Base-by-base conservation (phyloP, 2,113 vertebrate genomes). In the Egretta garzetta region DNA sequence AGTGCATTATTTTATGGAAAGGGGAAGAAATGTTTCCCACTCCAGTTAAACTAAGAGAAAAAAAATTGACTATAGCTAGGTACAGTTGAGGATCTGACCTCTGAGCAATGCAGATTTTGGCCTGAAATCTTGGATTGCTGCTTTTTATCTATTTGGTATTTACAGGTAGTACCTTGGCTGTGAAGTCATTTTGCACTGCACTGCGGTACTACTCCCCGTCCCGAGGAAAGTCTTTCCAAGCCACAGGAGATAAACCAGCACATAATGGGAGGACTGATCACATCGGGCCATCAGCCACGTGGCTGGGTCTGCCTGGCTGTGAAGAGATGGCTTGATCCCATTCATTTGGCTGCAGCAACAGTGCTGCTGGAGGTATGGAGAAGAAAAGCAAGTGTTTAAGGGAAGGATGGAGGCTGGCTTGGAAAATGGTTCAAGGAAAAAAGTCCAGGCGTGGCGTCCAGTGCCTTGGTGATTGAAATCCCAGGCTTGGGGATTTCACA, bases 51-150 rank as follows among this genome's bases (percentile, higher is more conserved):
- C 33, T 14, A 64, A 47, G 39, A 21, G 23, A 28, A 83, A 66
- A 39, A 39, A 32, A 59, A 27, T 0, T 7, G 0, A 10, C 37
- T 39, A 1, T 32, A 67, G 15, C 37, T 82, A 22, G 15, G 16
- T 76, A n/a, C 33, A 52, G 43, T 18, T 68, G 53, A 83, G 33
- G n/a, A 52, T 66, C 10, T 37, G 24, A 63, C 72, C 41, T 82
- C 67, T 72, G 39, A 81, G 45, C 24, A 66, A 39, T 9, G n/a
- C 33, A n/a, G 23, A 14, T 45, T 88, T 86, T 90, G 20, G 73
- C 41, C 62, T 76, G 53, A n/a, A 72, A 13, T 64, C 39, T 68
- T 55, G 10, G 32, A 24, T 60, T 53, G 19, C 35, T 88, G 18
- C 30, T 24, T 63, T 43, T 88, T 88, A 30, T 64, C 11, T 39